Evolutionary conservation across 2,113 vertebrate species (phyloP), one percentile per base, ranked within the genome.

Genomic region (Redunca redunca): DNA sequence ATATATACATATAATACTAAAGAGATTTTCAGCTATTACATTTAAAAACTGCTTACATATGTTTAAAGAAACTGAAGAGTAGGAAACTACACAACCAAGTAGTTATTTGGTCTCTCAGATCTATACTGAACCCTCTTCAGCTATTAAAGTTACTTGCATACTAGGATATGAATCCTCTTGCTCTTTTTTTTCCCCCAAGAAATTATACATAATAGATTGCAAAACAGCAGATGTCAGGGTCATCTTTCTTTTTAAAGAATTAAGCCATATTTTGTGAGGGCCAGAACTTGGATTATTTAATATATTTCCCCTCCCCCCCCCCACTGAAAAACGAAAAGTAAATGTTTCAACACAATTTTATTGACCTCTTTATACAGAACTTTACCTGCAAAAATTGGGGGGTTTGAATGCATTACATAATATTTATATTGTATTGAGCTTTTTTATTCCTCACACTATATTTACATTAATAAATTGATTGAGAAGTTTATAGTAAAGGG

Each of bases 241-340:
- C 99, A 99, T 99, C 98, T 98, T 98, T 98, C 55, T 91, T 99
- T 98, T 98, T 98, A 98, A 98, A 99, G 92, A 99, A 98, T 98
- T 98, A 99, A 99, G 99, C 99, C 99, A 99, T 99, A 99, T 99
- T 99, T 99, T 99, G 96, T 98, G 98, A 98, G 97, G 98, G 95
- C 97, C 97, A 77, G 98, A 98, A 98, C 96, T 98, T 98, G 98
- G 98, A 98, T 98, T 99, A 98, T 95, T 98, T 97, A 97, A 94
- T 98, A 97, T 95, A 98, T 97, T 94, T 97, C 90, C 97, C 92
- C 53, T 80, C 21, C 95, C 83, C 40, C 40, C 96, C 83, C 93
- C 53, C 97, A 97, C 11, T 97, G 95, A 97, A 98, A 98, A 98
- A 97, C 50, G 94, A 98, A 98, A 96, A 97, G 21, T 95, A 96